Evolutionary conservation across 2,797 vertebrate genomes (phyloP), one percentile per base, ranked within the genome.

Genomic region (Melanotaenia pygmaea): DNA sequence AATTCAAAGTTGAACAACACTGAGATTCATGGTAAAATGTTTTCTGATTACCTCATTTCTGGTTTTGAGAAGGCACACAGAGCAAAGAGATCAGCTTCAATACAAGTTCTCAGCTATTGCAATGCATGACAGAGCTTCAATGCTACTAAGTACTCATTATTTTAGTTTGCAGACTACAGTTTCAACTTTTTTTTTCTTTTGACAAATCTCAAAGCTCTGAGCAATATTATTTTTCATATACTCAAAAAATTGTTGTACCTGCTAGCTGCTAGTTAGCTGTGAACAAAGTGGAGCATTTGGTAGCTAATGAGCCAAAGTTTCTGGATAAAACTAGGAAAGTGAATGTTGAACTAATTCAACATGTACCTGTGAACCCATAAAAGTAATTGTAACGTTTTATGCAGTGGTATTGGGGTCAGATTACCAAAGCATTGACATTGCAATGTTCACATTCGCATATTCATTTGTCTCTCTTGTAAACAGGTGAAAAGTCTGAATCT

Each of bases 11-110:
- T 5, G 8, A 22, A 59, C 38, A 43, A 3, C 4, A 43, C 14
- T 40, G 38, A 37, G 2, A 37, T 10, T 37, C 35, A 38, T 64
- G 69, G 35, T 50, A 14, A 58, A 68, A 66, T 60, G 9, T 51
- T 58, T 30, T 69, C 7, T 11, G 47, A 53, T 59, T 30, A 59
- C 43, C 43, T 53, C 5, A 60, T 38, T 61, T 61, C 22, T 56
- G 4, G 5, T 14, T 34, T 22, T 22, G 32, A 40, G 10, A 69
- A 69, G 26, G 18, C 50, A 30, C 43, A 63, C 4, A 34, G 22
- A 59, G 62, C 5, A 24, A 57, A 32, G 28, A 54, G 37, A 10
- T 54, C 7, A 47, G 16, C 60, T 72, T 51, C 12, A 37, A n/a
- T 47, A 24, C 18, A 57, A 54, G 6, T 34, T 60, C 22, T 53